phyloP scores from a whole-genome alignment of 2,113 vertebrate genomes.

The Protobothrops flavoviridis region DNA sequence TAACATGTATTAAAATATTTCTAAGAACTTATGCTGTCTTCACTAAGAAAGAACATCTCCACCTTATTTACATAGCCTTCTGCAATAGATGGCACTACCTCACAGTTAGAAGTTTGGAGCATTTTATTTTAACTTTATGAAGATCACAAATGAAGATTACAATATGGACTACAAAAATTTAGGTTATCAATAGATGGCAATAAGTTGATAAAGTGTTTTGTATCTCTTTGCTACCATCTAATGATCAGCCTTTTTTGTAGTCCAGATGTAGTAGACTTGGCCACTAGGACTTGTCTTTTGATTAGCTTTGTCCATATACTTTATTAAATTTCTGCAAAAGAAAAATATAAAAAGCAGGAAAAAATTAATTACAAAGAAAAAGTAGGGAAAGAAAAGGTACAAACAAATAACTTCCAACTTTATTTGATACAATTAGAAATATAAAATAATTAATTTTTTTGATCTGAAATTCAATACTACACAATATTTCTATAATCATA shows the following conservation, averaged over 20 bases:
- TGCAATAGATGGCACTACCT: not conserved
- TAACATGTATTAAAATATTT: not conserved
- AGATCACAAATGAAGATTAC: not conserved
- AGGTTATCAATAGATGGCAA: not conserved
- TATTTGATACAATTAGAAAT: not conserved
- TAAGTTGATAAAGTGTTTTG: not conserved
- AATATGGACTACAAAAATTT: not conserved
- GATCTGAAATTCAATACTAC: not conserved
- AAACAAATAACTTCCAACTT: not conserved
- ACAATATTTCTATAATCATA: not conserved
- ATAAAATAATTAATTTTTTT: not conserved
- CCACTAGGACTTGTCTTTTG: not conserved
- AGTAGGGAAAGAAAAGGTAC: not conserved
- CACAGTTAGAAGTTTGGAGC: not conserved
- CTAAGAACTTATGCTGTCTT: not conserved
- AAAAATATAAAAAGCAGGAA: not conserved
- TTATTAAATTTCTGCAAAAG: not conserved
- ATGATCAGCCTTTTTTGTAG: not conserved
- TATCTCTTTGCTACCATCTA: not conserved
- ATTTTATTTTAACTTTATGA: not conserved
- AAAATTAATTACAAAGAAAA: not conserved
- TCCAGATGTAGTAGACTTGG: not conserved
- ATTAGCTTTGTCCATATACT: not conserved
- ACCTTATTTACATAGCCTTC: not conserved
- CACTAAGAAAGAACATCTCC: not conserved